Evolutionary conservation across 2,113 vertebrate genomes (phyloP).

Genomic region (Daubentonia madagascariensis): DNA sequence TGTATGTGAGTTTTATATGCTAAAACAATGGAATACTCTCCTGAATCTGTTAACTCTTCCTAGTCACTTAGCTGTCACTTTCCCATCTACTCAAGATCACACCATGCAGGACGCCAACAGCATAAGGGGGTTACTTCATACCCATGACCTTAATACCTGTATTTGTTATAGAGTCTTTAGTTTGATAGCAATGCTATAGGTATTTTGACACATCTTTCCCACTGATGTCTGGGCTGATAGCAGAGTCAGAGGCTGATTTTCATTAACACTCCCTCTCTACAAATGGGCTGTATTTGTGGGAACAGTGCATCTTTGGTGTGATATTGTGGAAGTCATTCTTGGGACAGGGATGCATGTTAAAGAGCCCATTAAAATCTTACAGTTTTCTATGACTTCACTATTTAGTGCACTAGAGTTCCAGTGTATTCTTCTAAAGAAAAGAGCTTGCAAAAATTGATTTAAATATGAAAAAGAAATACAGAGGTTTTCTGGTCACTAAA

Average conservation of each 20-base stretch:
- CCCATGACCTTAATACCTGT: constrained; percentile 4
- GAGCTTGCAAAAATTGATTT: constrained; percentile 76
- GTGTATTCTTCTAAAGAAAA: constrained; percentile 68
- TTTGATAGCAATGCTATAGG: not conserved
- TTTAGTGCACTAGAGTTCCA: constrained; percentile 39
- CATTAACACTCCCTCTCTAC: not conserved
- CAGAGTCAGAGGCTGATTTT: not conserved
- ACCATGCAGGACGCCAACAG: not conserved
- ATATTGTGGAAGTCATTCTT: not conserved
- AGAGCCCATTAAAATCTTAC: not conserved
- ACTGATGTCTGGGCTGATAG: not conserved
- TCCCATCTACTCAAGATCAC: not conserved
- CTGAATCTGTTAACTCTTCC: not conserved
- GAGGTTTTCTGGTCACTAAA: constrained; percentile 69
- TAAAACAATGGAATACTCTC: not conserved
- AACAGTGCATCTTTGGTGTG: not conserved
- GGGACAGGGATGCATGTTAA: not conserved
- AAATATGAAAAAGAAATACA: constrained; percentile 71
- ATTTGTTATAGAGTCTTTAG: constrained; percentile 17
- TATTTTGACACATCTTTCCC: constrained; percentile 30
- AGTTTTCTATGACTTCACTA: constrained; percentile 60
- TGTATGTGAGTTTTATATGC: not conserved
- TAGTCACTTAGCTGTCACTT: not conserved
- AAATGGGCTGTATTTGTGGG: not conserved
- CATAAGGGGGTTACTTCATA: constrained; percentile 16